Percentiles rank a stretch among this genome's conserved stretches.
Conservation (phyloP, 2,113 vertebrate genomes). For the Lycocorax pyrrhopterus region DNA sequence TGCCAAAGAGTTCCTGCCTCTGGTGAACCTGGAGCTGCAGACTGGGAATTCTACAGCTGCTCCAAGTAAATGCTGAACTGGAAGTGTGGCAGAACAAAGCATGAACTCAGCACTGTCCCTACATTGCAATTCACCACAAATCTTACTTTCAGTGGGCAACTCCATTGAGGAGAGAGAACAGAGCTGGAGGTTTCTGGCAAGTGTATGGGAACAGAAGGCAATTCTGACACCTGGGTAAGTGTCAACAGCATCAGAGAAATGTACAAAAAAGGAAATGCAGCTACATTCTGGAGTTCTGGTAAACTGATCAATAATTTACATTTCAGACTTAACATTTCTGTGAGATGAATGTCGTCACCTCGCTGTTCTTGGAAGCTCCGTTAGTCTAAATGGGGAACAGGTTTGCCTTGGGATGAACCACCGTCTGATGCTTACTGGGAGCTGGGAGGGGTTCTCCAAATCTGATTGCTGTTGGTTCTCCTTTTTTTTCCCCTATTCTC, state of each 20-base stretch:
- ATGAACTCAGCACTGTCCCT: not conserved
- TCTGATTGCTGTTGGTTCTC: not conserved
- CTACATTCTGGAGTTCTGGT: conserved; percentile 36
- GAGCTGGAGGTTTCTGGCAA: conserved; percentile 26
- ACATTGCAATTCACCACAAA: not conserved
- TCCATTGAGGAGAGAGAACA: not conserved
- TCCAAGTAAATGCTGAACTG: not conserved
- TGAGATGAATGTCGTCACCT: not conserved
- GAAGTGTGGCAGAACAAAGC: not conserved
- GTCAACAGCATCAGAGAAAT: conserved; percentile 18
- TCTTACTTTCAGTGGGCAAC: not conserved
- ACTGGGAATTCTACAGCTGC: not conserved
- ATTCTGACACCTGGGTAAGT: conserved; percentile 43
- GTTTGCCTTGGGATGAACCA: not conserved
- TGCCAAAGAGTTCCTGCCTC: not conserved
- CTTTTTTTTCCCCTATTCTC: not conserved
- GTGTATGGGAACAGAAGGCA: not conserved
- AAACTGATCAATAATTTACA: conserved; percentile 59
- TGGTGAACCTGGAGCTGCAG: not conserved
- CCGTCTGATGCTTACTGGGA: not conserved
- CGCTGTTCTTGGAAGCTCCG: not conserved
- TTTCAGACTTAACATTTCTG: conserved; percentile 11
- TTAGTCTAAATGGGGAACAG: conserved; percentile 5
- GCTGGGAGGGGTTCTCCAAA: not conserved
- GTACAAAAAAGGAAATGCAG: conserved; percentile 30